Evolutionary conservation across 2,113 vertebrate species (phyloP).

Genomic region (Atractosteus spatula): DNA sequence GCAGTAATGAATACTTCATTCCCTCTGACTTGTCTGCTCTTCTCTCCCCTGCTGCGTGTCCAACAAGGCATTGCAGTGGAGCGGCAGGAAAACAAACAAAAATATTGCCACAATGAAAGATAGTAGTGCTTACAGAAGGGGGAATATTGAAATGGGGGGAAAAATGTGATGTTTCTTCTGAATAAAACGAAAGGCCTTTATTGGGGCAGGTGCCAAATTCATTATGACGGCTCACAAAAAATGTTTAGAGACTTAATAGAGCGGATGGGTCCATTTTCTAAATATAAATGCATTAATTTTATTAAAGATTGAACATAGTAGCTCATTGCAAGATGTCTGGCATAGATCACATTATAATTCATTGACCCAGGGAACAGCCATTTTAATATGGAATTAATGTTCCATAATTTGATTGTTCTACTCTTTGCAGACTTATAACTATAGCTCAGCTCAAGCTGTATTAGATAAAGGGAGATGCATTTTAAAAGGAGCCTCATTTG

Average conservation of each 20-base stretch:
- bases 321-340: constrained; percentile 23
- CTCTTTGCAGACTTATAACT: constrained; percentile 14
- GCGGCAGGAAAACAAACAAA: constrained; percentile 4
- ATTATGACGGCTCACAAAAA: constrained; percentile 6
- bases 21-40: not conserved
- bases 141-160: constrained; percentile 1
- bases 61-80: not conserved
- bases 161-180: not conserved
- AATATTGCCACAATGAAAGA: constrained; percentile 4
- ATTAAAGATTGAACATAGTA: constrained; percentile 10
- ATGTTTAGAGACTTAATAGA: constrained; percentile 30
- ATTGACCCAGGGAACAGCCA: constrained; percentile 15
- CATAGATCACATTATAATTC: constrained; percentile 30
- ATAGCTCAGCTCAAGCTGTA: too few relatives aligned
- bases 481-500: not conserved
- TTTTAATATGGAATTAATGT: constrained; percentile 29
- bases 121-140: not conserved
- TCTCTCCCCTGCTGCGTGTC: not conserved
- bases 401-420: constrained; percentile 21
- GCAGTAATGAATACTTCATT: constrained; percentile 13
- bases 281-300: constrained; percentile 30
- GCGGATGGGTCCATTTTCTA: constrained; percentile 27
- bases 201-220: not conserved
- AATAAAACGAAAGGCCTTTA: constrained; percentile 14
- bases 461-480: not conserved